These are phyloP conservation scores for Morinoia aosen DNA, from an alignment of 2,888 invertebrate genomes.

Conservation along the genomic window DNA sequence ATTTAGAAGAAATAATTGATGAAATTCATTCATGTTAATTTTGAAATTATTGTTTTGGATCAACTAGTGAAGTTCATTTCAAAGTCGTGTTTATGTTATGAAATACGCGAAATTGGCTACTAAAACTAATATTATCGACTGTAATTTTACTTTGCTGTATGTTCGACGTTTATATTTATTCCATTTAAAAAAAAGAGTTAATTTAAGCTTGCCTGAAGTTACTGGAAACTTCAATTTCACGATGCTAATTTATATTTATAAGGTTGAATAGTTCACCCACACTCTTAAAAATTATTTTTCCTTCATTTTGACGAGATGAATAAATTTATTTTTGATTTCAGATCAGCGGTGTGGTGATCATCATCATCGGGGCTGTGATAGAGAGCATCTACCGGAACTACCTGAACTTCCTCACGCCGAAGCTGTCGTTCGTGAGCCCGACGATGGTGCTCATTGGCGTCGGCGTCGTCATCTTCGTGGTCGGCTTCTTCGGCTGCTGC, in stretches of 20 bases:
- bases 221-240: not conserved
- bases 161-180: not conserved
- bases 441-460: slow-evolving; percentile 88
- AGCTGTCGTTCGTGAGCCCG: slow-evolving; percentile 75
- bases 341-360: slow-evolving; percentile 89
- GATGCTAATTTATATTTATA: not conserved
- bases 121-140: not conserved
- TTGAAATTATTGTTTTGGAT: not conserved
- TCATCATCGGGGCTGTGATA: slow-evolving; percentile 85
- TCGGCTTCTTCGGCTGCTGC: slow-evolving; percentile 97
- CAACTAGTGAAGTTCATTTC: too few relatives aligned
- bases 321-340: slow-evolving; percentile 74
- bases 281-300: not conserved
- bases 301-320: too few relatives aligned
- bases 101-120: not conserved
- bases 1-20: not conserved
- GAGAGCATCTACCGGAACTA: slow-evolving; percentile 78
- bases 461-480: slow-evolving; percentile 88
- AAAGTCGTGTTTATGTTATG: too few relatives aligned
- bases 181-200: not conserved
- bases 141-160: not conserved
- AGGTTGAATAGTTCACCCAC: not conserved
- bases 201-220: not conserved
- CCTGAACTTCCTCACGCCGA: slow-evolving; percentile 81
- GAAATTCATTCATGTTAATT: not conserved